phyloP scores from a whole-genome alignment of 2,888 invertebrate species.

The Incurvaria masculella region DNA sequence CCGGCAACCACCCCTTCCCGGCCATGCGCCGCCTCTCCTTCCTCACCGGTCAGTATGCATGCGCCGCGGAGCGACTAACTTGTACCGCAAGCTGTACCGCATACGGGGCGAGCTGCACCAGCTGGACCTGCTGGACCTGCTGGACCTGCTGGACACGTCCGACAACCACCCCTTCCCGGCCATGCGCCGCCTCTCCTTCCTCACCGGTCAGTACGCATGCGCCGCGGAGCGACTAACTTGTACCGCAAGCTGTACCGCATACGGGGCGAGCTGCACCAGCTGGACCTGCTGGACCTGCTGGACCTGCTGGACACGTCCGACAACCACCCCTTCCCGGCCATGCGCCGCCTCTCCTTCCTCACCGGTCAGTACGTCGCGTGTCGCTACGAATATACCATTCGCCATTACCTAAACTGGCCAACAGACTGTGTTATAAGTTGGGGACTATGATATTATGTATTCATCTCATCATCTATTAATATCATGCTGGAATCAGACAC shows the following conservation, averaged over 20 bases:
- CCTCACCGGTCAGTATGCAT: constrained; percentile 67
- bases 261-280: constrained; percentile 81
- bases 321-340: constrained; percentile 91
- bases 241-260: constrained; percentile 75
- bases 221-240: constrained; percentile 3
- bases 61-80: constrained; percentile 4
- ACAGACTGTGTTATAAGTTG: too few species aligned
- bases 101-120: constrained; percentile 87
- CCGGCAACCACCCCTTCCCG: constrained; percentile 91
- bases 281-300: constrained; percentile 82
- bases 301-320: constrained; percentile 92
- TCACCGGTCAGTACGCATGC: constrained; percentile 66
- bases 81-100: constrained; percentile 67
- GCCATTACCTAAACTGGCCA: too few species aligned
- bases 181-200: constrained; percentile 81
- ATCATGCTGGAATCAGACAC: too few species aligned
- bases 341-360: constrained; percentile 81
- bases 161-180: constrained; percentile 94
- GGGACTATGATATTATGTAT: too few species aligned
- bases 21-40: constrained; percentile 86
- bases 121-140: constrained; percentile 77
- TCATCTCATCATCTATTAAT: too few species aligned
- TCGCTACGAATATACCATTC: too few species aligned
- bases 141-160: too few species aligned
- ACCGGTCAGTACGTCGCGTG: constrained; percentile 71